Percentiles rank a stretch among this genome's conserved stretches.
Evolutionary conservation across 2,113 vertebrate genomes (phyloP).

Genomic region (Prolemur simus): DNA sequence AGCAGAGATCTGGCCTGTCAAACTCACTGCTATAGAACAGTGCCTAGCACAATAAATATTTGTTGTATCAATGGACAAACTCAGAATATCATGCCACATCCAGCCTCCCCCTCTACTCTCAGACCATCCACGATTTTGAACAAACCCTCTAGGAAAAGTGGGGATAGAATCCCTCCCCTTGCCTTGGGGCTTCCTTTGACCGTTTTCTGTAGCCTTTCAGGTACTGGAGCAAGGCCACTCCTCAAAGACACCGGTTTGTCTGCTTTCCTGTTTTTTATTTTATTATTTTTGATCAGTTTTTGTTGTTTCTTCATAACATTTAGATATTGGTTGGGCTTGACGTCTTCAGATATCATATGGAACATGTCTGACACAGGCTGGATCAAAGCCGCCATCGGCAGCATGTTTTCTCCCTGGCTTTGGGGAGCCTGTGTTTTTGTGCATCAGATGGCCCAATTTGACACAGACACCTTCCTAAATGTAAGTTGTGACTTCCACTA

Average conservation of each 20-base stretch:
- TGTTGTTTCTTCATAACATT: neutral
- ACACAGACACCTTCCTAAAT: conserved; percentile 75
- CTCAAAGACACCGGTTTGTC: neutral
- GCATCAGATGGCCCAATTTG: conserved; percentile 81
- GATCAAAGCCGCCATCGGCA: conserved; percentile 85
- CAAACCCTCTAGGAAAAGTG: neutral
- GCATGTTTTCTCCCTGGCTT: conserved; percentile 84
- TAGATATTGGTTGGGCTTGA: conserved; percentile 86
- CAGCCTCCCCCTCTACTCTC: neutral
- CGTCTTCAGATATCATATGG: conserved; percentile 83
- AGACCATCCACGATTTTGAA: neutral
- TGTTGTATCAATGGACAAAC: neutral
- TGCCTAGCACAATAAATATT: neutral
- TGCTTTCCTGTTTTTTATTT: neutral
- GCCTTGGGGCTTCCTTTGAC: neutral
- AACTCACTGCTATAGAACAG: neutral
- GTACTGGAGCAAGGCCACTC: neutral
- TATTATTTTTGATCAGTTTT: neutral
- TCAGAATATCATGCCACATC: neutral
- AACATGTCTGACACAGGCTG: conserved; percentile 87
- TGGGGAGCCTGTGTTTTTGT: conserved; percentile 83
- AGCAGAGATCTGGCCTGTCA: neutral
- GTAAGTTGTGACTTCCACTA: conserved; percentile 70
- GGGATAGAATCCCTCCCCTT: neutral
- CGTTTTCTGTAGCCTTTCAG: neutral